Conservation (phyloP, 2,113 vertebrate genomes). For the Loxodonta africana region DNA sequence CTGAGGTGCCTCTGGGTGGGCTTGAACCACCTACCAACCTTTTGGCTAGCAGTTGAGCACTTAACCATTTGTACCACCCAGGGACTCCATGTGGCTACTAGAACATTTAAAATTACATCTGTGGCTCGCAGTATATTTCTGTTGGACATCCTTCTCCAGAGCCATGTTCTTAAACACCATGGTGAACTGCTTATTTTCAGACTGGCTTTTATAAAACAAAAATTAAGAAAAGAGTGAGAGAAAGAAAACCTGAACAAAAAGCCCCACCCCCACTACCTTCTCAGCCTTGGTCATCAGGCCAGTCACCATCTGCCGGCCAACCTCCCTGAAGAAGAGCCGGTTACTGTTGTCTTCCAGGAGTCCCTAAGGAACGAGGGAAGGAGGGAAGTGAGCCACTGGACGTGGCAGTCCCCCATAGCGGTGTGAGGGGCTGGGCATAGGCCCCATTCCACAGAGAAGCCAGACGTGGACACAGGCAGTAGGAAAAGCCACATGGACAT, state of each 20-base stretch:
- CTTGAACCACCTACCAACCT: not conserved
- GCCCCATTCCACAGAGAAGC: not conserved
- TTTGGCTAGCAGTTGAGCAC: not conserved
- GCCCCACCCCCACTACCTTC: conserved; percentile 90
- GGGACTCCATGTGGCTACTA: not conserved
- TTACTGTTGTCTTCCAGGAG: conserved; percentile 94
- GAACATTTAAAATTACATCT: not conserved
- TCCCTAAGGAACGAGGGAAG: conserved; percentile 85
- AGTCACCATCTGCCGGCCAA: conserved; percentile 97
- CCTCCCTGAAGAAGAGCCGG: conserved; percentile 96
- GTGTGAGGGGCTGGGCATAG: rapidly evolving
- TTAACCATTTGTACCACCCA: not conserved
- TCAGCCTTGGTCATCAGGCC: conserved; percentile 97
- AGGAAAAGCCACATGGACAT: no score
- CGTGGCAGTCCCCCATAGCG: not conserved
- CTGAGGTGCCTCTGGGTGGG: not conserved
- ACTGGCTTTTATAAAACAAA: not conserved
- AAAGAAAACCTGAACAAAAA: not conserved
- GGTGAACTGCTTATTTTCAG: not conserved
- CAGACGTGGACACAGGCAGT: not conserved
- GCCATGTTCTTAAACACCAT: not conserved
- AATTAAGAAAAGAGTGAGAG: not conserved
- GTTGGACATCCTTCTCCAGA: not conserved
- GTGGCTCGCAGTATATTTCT: not conserved
- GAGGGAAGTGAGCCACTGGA: not conserved